These are phyloP conservation scores for Drosophila meridionalis DNA, from an alignment of 2,888 invertebrate species.

Conservation along the genomic window DNA sequence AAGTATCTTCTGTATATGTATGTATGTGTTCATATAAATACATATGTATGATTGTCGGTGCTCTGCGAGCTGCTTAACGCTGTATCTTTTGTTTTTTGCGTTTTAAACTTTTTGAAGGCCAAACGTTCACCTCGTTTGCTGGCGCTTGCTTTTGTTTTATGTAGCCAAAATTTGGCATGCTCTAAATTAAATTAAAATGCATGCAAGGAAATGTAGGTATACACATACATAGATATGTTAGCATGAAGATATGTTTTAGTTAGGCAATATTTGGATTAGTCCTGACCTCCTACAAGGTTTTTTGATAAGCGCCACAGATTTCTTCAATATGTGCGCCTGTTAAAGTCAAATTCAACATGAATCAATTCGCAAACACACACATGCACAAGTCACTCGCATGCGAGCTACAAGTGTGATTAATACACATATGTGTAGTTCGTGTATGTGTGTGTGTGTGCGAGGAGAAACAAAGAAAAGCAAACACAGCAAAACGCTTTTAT, in stretches of 20 bases:
- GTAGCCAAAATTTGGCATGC: conserved; percentile 1
- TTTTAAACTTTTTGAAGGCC: conserved; percentile 74
- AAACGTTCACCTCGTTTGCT: conserved; percentile 59
- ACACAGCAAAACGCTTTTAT: conserved; percentile 47
- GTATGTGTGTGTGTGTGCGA: conserved; percentile 1
- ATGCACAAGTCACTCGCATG: conserved; percentile 4
- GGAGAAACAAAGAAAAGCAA: conserved; percentile 44
- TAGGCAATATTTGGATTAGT: neutral
- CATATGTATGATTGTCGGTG: conserved; percentile 24
- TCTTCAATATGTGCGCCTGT: conserved; percentile 62
- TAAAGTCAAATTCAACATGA: conserved; percentile 56
- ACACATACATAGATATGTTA: no score
- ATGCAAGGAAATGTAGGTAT: no score
- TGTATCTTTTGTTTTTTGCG: conserved; percentile 48
- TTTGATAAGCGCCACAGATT: conserved; percentile 13
- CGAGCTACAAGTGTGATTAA: conserved; percentile 51
- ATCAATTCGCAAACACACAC: conserved; percentile 38
- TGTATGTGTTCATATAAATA: neutral
- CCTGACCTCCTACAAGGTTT: conserved; percentile 53
- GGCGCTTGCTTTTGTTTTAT: conserved; percentile 33
- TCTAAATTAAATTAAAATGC: neutral
- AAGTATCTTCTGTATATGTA: conserved; percentile 4
- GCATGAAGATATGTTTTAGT: neutral
- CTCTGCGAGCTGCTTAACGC: conserved; percentile 21
- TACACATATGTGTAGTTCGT: conserved; percentile 3